These are phyloP conservation scores for Myxocyprinus asiaticus DNA, from an alignment of 2,113 vertebrate genomes.

Conservation along the genomic window DNA sequence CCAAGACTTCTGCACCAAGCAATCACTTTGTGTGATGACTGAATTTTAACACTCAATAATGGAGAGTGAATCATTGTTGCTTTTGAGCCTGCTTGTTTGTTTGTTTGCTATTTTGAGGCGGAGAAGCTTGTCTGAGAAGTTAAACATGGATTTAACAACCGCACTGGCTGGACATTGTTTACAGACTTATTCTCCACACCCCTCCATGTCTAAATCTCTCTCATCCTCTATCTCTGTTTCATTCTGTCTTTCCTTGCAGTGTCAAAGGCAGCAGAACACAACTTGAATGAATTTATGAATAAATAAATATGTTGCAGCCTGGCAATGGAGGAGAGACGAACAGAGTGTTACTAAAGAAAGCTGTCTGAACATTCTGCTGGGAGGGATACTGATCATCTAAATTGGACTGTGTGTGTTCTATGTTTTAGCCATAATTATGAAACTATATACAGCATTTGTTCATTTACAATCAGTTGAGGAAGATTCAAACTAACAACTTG, in stretches of 20 bases:
- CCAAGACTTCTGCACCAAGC: no score
- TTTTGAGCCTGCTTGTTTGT: neutral
- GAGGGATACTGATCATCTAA: neutral
- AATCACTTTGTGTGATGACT: no score
- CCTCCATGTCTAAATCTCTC: neutral
- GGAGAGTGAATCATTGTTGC: neutral
- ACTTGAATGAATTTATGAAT: conserved; percentile 39
- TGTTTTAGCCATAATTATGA: neutral
- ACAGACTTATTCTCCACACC: neutral
- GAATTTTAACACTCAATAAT: neutral
- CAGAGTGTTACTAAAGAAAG: conserved; percentile 10
- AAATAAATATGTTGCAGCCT: conserved; percentile 36
- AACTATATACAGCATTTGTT: neutral
- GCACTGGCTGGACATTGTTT: conserved; percentile 32
- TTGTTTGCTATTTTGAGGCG: neutral
- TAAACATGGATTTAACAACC: conserved; percentile 2
- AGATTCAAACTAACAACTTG: no score
- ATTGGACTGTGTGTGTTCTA: neutral
- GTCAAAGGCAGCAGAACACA: conserved; percentile 27
- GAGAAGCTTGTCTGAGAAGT: conserved; percentile 2
- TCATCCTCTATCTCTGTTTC: neutral
- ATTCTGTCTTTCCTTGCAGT: neutral
- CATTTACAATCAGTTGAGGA: neutral
- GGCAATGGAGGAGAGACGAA: neutral
- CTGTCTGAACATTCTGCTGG: conserved; percentile 18